Evolutionary conservation across 2,113 vertebrate species (phyloP).

Genomic region (Labrus mixtus): DNA sequence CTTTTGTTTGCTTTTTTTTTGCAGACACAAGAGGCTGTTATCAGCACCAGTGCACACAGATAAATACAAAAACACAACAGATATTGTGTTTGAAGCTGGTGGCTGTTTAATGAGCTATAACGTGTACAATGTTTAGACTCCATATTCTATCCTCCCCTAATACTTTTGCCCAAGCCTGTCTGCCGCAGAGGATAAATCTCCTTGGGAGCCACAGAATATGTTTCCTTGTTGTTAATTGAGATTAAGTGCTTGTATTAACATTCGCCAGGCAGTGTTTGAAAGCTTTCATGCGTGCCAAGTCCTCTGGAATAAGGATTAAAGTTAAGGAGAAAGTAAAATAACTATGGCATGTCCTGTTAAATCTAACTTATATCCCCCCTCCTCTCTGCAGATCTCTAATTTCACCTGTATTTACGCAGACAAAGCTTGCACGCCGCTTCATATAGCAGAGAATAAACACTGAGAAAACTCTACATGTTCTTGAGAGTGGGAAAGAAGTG

Average conservation of each 20-base stretch:
- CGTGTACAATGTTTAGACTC: constrained; percentile 47
- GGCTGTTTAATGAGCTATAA: constrained; percentile 50
- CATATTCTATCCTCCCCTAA: constrained; percentile 23
- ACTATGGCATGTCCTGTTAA: constrained; percentile 41
- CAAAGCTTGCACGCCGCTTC: constrained; percentile 27
- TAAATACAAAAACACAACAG: constrained; percentile 23
- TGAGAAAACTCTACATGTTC: constrained; percentile 19
- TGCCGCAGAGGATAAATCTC: constrained; percentile 40
- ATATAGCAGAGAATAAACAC: constrained; percentile 42
- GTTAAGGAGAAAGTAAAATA: constrained; percentile 52
- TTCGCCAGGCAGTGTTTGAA: constrained; percentile 29
- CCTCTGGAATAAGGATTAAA: constrained; percentile 53
- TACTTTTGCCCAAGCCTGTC: constrained; percentile 8
- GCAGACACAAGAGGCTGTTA: not conserved
- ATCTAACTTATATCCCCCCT: constrained; percentile 9
- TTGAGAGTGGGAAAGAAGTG: not conserved
- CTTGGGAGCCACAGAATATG: constrained; percentile 30
- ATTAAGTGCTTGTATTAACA: constrained; percentile 65
- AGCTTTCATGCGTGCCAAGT: constrained; percentile 50
- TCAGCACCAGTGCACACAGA: not conserved
- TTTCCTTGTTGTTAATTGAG: constrained; percentile 59
- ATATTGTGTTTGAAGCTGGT: not conserved
- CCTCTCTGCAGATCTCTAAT: constrained; percentile 32
- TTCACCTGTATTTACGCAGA: constrained; percentile 68
- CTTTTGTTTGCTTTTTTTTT: not conserved